Evolutionary conservation across 2,888 invertebrate genomes (phyloP), one percentile per base, ranked within the genome.

Genomic region (Hyposoter dolosus): DNA sequence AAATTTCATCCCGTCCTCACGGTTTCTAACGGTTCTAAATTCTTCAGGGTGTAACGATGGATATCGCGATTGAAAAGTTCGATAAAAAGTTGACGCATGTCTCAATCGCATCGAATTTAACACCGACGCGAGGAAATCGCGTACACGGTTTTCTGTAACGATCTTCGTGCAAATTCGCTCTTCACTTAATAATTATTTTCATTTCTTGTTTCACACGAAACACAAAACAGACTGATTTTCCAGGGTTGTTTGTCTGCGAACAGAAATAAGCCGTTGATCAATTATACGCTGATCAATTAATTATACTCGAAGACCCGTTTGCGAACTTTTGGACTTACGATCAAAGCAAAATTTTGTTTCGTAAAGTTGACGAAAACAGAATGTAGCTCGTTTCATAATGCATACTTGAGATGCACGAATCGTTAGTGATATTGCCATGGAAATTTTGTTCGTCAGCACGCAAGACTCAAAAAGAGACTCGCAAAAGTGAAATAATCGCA

Each of bases 401-500:
- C 40, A n/a, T 10, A 40, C 40, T 53, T 10, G 19, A 53, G 35
- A 72, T 53, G n/a, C 72, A n/a, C 53, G 28, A 45, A 19, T 60
- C 79, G 45, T 3, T 17, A 60, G 45, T 35, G 47, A 60, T 23
- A 79, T 71, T 50, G 47, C 45, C 19, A 35, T 63, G 69, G 15
- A 23, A 60, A 43, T 74, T 53, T 81, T 53, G 43, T 63, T 77
- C 15, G 19, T 23, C 56, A 43, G 45, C 35, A 81, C 60, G n/a
- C 43, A 43, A 53, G n/a, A 47, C 50, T 17, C 19, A 45, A 68
- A 68, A 68, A 60, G 40, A 45, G 60, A 60, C 63, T 69, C 68
- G 76, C 40, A 45, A 65, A 43, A 69, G 76, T 63, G 71, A 76
- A 82, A 76, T 69, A 65, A 71, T 71, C 63, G 77, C 83, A 72